Evolutionary conservation across 2,797 vertebrate species (phyloP), one percentile per base, ranked within the genome.

Genomic region (Antennarius maculatus): DNA sequence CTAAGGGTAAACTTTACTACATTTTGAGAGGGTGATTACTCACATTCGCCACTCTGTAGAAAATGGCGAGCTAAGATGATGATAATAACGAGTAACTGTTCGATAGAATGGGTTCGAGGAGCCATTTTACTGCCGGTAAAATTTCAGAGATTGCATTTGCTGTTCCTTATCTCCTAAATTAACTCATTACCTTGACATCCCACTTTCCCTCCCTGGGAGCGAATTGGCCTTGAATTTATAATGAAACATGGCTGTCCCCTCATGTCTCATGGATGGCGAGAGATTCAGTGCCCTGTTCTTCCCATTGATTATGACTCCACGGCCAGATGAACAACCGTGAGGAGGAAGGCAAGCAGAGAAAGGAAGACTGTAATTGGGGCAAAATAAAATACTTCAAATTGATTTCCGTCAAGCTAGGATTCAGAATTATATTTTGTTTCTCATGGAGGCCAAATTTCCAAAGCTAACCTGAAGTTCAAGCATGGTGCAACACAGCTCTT

Each of bases 91-190:
- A 66, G 57, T 41, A 71, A 69, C 61, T 41, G 60, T 77, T 73
- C 64, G 71, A 80, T 69, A 51, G 59, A 54, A 55, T 41, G 66
- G 57, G 50, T 76, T 74, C 17, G 34, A 80, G 79, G 74, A 75
- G 72, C 69, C 69, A 83, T 88, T 88, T 85, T 80, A 74, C 84
- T 70, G 67, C 83, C 71, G 66, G 85, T 80, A 67, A 83, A 86
- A 84, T 88, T 77, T 81, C 71, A 61, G 65, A 84, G 86, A 90
- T 88, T 89, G 81, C 79, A 80, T 86, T 87, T 85, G 85, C 87
- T 67, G 76, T 91, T 89, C 74, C 86, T 90, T 91, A 92, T 91
- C 91, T 90, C 65, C 73, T 83, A 88, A 93, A 89, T 89, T 76
- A 89, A 87, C 88, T 91, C 81, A 90, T 91, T 91, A 91, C 88